phyloP scores from a whole-genome alignment of 2,888 invertebrate species.

The Oeneis ivallda region DNA sequence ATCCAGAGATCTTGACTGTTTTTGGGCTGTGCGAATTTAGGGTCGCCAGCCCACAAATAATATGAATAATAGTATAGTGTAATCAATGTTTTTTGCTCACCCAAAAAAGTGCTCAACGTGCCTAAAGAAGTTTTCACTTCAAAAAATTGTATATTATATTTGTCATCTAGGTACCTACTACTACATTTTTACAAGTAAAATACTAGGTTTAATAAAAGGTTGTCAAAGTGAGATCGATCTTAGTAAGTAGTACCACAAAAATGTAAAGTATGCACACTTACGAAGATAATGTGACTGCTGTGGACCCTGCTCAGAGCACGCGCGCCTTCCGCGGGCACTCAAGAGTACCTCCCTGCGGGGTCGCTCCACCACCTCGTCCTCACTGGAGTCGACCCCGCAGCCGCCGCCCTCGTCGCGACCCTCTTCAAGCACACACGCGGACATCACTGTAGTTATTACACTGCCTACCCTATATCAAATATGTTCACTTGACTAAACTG shows the following conservation, averaged over 20 bases:
- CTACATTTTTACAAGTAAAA: no score
- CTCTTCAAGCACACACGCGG: constrained; percentile 73
- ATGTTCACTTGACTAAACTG: not conserved
- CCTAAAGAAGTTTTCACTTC: no score
- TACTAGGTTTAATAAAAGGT: no score
- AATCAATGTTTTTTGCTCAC: no score
- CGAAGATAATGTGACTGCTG: constrained; percentile 81
- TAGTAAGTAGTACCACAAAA: not conserved
- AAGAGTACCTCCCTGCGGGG: constrained; percentile 78
- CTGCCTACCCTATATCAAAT: not conserved
- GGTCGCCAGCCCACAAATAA: no score
- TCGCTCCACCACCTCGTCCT: constrained; percentile 66
- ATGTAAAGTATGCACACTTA: constrained; percentile 49
- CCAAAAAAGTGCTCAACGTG: no score
- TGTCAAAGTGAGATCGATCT: not conserved
- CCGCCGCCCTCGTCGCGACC: constrained; percentile 58
- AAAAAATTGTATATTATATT: no score
- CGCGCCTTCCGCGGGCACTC: constrained; percentile 82
- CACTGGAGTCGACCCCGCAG: constrained; percentile 43
- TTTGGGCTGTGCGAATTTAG: no score
- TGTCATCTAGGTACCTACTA: no score
- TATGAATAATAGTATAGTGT: no score
- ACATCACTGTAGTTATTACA: constrained; percentile 50
- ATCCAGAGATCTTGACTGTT: no score
- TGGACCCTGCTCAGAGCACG: constrained; percentile 87